Evolutionary conservation across 1,140 invertebrate species (phyloP).

Genomic region (Drosophila kohkoa): DNA sequence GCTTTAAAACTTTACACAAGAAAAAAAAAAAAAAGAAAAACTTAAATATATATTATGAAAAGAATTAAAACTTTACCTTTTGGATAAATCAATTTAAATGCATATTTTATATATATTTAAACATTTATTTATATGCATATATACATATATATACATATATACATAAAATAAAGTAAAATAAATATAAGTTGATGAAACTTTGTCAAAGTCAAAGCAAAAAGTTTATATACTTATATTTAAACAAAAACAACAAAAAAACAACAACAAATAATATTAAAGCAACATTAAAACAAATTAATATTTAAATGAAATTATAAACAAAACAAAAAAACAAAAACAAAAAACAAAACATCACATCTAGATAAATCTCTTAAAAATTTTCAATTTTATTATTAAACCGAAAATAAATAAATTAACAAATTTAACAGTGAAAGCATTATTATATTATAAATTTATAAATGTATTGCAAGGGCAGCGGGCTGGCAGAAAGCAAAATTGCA

Average conservation of each 20-base stretch:
- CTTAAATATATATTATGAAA: conserved; percentile 53
- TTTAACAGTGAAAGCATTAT: conserved; percentile 78
- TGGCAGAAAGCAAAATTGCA: conserved; percentile 55
- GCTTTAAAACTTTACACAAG: conserved; percentile 80
- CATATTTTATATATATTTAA: conserved; percentile 82
- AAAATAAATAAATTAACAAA: conserved; percentile 80
- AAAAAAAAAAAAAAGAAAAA: conserved; percentile 43
- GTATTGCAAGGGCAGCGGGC: conserved; percentile 68
- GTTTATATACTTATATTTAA: conserved; percentile 81
- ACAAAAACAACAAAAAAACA: conserved; percentile 44
- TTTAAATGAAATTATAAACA: conserved; percentile 58
- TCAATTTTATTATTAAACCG: conserved; percentile 82
- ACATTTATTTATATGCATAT: conserved; percentile 79
- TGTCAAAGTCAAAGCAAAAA: conserved; percentile 76
- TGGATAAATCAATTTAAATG: conserved; percentile 81
- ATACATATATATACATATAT: conserved; percentile 40
- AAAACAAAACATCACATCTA: conserved; percentile 77
- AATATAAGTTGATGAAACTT: conserved; percentile 76
- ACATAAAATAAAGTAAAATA: conserved; percentile 45
- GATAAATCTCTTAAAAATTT: conserved; percentile 83
- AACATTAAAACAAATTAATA: conserved; percentile 76
- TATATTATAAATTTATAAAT: conserved; percentile 70
- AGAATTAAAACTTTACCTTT: conserved; percentile 81
- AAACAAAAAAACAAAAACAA: conserved; percentile 28
- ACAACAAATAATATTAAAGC: conserved; percentile 73